phyloP scores from a whole-genome alignment of 2,797 vertebrate genomes.

The Kryptolebias ocellatus region DNA sequence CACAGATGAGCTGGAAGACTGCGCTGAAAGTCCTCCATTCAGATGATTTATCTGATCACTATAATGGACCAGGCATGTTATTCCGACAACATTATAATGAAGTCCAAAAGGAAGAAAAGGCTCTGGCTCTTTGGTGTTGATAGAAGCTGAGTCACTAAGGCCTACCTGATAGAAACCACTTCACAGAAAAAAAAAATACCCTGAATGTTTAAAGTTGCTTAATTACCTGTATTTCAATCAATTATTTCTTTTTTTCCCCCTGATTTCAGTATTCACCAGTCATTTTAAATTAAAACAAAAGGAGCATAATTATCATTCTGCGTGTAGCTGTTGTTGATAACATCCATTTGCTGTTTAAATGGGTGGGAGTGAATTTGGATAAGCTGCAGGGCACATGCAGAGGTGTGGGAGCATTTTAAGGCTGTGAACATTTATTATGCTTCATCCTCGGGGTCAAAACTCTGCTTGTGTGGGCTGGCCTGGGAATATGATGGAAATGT shows the following conservation, averaged over 20 bases:
- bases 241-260: background rate
- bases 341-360: slow-evolving; percentile 59
- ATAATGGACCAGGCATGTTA: slow-evolving; percentile 65
- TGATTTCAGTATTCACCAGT: background rate
- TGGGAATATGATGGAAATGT: slow-evolving; percentile 50
- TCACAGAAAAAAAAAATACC: slow-evolving; percentile 10
- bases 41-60: slow-evolving; percentile 64
- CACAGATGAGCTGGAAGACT: slow-evolving; percentile 53
- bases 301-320: slow-evolving; percentile 31
- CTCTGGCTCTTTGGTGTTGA: slow-evolving; percentile 37
- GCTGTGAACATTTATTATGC: slow-evolving; percentile 58
- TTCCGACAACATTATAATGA: slow-evolving; percentile 69
- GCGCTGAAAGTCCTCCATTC: slow-evolving; percentile 66
- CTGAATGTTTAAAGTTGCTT: slow-evolving; percentile 20
- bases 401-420: slow-evolving; percentile 64
- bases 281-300: slow-evolving; percentile 36
- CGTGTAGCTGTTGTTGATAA: slow-evolving; percentile 53
- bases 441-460: slow-evolving; percentile 57
- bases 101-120: slow-evolving; percentile 47
- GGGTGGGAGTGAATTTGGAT: slow-evolving; percentile 53
- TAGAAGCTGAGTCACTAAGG: slow-evolving; percentile 37
- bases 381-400: slow-evolving; percentile 56
- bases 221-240: slow-evolving; percentile 16
- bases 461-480: slow-evolving; percentile 55
- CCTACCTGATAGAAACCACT: slow-evolving; percentile 32